These are phyloP conservation scores for Ladona fulva DNA, from an alignment of 1,140 invertebrate genomes.

Conservation along the genomic window DNA sequence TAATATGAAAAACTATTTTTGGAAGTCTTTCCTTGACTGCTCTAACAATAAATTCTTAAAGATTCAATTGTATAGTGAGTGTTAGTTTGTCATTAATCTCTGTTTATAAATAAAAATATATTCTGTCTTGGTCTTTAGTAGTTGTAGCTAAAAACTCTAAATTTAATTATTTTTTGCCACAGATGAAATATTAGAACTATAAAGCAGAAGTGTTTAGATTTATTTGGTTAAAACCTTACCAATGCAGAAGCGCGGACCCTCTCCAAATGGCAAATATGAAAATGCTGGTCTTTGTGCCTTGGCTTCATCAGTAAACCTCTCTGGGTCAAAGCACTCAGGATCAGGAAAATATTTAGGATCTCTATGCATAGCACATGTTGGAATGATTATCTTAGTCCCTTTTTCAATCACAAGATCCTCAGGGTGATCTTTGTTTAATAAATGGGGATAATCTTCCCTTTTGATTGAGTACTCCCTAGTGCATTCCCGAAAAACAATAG, in stretches of 20 bases:
- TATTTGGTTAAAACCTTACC: slow-evolving; percentile 35
- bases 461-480: slow-evolving; percentile 28
- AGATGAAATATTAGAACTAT: too few relatives aligned
- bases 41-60: too few relatives aligned
- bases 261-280: slow-evolving; percentile 51
- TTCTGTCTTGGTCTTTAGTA: too few relatives aligned
- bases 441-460: slow-evolving; percentile 16
- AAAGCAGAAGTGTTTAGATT: too few relatives aligned
- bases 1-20: too few relatives aligned
- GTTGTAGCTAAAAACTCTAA: too few relatives aligned
- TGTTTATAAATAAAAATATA: too few relatives aligned
- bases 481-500: slow-evolving; percentile 44
- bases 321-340: slow-evolving; percentile 61
- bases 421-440: slow-evolving; percentile 12
- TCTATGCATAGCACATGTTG: slow-evolving; percentile 46
- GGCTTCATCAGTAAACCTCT: slow-evolving; percentile 52
- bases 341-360: slow-evolving; percentile 58
- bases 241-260: slow-evolving; percentile 52
- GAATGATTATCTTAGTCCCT: slow-evolving; percentile 44
- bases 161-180: too few relatives aligned
- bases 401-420: slow-evolving; percentile 39
- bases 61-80: too few relatives aligned
- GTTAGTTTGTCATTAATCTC: too few relatives aligned
- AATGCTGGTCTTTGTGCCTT: slow-evolving; percentile 33
- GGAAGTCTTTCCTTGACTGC: too few relatives aligned